Evolutionary conservation across 2,797 vertebrate species (phyloP).

Genomic region (Otus scops): DNA sequence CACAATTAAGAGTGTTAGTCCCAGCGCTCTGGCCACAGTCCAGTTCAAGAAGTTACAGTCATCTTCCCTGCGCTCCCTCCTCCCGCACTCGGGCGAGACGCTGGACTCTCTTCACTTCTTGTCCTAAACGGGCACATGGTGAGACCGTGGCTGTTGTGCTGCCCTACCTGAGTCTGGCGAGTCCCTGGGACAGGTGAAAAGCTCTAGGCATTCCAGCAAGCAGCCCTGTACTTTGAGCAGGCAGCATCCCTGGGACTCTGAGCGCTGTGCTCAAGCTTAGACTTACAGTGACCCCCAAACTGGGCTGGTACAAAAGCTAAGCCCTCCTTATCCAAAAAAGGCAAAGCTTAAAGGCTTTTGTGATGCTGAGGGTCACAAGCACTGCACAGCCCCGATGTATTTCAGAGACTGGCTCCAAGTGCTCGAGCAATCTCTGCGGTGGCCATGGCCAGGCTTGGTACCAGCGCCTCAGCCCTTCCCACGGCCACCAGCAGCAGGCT

Average conservation of each 20-base stretch:
- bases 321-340: not conserved
- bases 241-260: rapidly evolving
- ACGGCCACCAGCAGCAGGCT: not conserved
- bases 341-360: not conserved
- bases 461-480: not conserved
- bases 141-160: rapidly evolving
- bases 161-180: not conserved
- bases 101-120: not conserved
- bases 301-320: not conserved
- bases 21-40: slow-evolving; percentile 33
- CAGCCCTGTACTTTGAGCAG: not conserved
- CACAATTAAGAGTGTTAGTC: slow-evolving; percentile 61
- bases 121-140: not conserved
- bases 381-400: not conserved
- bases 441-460: not conserved
- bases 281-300: not conserved
- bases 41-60: slow-evolving; percentile 21
- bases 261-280: not conserved
- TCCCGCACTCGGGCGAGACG: not conserved
- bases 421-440: not conserved
- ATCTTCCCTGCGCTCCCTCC: not conserved
- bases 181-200: not conserved
- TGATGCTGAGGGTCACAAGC: not conserved
- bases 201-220: not conserved
- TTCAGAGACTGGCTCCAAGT: not conserved